Evolutionary conservation across 2,888 invertebrate species (phyloP), one percentile per base, ranked within the genome.

Genomic region (Stenchaetothrips biformis): DNA sequence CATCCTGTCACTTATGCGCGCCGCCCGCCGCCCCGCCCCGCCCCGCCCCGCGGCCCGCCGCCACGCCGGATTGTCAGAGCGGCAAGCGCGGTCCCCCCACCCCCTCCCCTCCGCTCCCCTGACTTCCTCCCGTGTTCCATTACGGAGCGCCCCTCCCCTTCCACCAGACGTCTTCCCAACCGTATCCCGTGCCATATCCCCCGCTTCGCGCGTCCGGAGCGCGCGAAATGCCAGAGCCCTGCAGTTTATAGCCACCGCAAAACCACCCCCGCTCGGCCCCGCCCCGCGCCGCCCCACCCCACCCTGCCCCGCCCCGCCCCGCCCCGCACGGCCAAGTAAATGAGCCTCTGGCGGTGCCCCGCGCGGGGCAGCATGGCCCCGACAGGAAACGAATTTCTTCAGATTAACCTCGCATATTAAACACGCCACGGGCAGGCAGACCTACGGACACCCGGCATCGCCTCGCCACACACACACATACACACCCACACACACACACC

Each of bases 311-410:
- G 21, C 67, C 67, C 18, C 67, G 67, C 67, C 67, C 18, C 67
- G 67, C 67, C 67, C 4, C 62, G 53, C 53, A 53, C 11, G 53
- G 53, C 53, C 53, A 18, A 18, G 53, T 53, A 53, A 53, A 53
- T 53, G 53, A 53, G 53, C 53, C 53, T 53, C 53, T 11, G 53
- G 53, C 53, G 53, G 13, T 9, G 53, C 53, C 16, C 6, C 16
- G 53, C 53, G 13, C 53, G 11, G 53, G 53, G 53, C 13, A 18
- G 53, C 53, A 25, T 74, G 67, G 21, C 67, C 25, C 67, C 67
- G 67, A 74, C 67, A 74, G 67, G 67, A 74, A 74, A 21, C 67
- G 67, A 74, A 74, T 74, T 74, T 74, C 67, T 74, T 74, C 67
- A 74, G 67, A 74, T 74, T 74, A 74, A 74, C 67, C 67, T 25